Percentiles rank a stretch among this genome's conserved stretches.
phyloP scores from a whole-genome alignment of 35 echinoderm and acorn worm species.

The Apostichopus parvimensis region DNA sequence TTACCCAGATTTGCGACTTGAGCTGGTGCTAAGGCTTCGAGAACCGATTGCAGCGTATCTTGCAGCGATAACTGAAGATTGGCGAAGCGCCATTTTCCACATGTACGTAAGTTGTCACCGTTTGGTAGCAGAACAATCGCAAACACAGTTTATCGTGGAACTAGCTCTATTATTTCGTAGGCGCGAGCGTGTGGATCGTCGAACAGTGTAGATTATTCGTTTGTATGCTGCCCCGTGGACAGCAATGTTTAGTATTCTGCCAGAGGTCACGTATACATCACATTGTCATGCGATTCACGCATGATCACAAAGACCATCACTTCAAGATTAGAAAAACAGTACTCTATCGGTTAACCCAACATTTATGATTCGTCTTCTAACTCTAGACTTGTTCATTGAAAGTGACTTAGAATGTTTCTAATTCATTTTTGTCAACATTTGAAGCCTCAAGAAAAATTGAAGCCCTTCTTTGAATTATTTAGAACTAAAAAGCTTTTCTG shows the following conservation, averaged over 20 bases:
- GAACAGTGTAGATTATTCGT: background rate
- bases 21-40: slow-evolving; percentile 30
- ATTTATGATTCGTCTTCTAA: no score
- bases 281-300: background rate
- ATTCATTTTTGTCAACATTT: no score
- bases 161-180: no score
- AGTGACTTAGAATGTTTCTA: no score
- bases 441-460: no score
- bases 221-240: background rate
- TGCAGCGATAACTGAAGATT: slow-evolving; percentile 43
- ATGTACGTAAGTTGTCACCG: background rate
- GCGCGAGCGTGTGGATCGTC: no score
- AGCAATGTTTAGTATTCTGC: background rate
- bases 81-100: slow-evolving; percentile 4
- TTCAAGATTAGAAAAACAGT: no score
- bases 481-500: no score
- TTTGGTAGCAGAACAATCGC: background rate
- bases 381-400: no score
- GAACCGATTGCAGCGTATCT: slow-evolving; percentile 10
- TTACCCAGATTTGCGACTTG: slow-evolving; percentile 15
- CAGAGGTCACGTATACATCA: background rate
- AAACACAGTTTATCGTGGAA: no score
- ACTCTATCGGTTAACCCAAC: no score
- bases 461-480: no score
- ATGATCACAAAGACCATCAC: background rate